Evolutionary conservation across 2,113 vertebrate genomes (phyloP).

Genomic region (Rhinolophus ferrumequinum): DNA sequence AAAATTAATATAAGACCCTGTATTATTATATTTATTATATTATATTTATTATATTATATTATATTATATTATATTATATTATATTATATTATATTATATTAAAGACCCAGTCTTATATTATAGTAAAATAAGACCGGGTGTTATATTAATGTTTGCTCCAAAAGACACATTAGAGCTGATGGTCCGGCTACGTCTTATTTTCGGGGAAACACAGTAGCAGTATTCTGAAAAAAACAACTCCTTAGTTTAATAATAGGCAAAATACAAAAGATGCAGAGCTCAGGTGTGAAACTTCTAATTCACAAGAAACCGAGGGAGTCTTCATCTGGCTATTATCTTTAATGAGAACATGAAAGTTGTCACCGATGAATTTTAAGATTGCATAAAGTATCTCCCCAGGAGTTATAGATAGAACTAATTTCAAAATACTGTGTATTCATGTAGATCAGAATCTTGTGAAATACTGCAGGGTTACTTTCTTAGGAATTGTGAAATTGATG

Average conservation of each 20-base stretch:
- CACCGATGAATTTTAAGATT: slow-evolving; percentile 47
- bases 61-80: no score
- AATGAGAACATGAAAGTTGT: slow-evolving; percentile 58
- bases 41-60: no score
- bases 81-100: no score
- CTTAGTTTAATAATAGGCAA: slow-evolving; percentile 34
- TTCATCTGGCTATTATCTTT: slow-evolving; percentile 43
- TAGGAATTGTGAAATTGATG: neutral
- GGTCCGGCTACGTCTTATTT: no score
- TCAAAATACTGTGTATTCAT: slow-evolving; percentile 23
- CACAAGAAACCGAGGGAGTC: neutral
- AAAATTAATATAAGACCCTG: no score
- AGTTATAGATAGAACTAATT: slow-evolving; percentile 48
- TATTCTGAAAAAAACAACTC: neutral
- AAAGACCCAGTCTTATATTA: no score
- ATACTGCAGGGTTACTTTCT: neutral
- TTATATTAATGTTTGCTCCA: no score
- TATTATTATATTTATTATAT: no score
- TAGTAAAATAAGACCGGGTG: no score
- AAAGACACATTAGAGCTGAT: no score
- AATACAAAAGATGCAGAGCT: slow-evolving; percentile 23
- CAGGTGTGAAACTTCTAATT: slow-evolving; percentile 43
- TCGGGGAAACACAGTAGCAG: neutral
- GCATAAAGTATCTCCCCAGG: neutral
- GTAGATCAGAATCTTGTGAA: slow-evolving; percentile 35